Evolutionary conservation across 2,797 vertebrate species (phyloP).

Genomic region (Chrysolophus pictus): DNA sequence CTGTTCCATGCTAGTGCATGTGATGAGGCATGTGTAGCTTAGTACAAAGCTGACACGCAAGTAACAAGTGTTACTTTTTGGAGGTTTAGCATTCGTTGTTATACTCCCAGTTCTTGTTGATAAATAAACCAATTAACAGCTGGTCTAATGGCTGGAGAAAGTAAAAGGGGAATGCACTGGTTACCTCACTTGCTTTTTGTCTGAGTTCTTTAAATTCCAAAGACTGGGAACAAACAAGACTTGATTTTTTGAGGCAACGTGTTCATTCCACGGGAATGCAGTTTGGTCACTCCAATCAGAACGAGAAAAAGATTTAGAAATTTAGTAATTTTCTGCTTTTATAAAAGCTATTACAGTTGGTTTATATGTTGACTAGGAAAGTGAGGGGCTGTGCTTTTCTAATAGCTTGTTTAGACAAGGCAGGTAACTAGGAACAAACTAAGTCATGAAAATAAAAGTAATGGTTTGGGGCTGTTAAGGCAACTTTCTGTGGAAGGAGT

Average conservation of each 20-base stretch:
- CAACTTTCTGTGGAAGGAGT: neutral
- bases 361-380: neutral
- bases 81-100: neutral
- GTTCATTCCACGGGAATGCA: neutral
- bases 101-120: neutral
- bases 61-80: neutral
- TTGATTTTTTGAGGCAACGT: neutral
- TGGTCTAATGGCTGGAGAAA: neutral
- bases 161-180: neutral
- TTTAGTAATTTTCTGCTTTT: neutral
- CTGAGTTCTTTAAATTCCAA: neutral
- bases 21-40: neutral
- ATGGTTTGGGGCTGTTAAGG: neutral
- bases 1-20: conserved; percentile 23
- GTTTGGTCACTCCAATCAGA: neutral
- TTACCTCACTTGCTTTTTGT: neutral
- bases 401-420: neutral
- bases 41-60: neutral
- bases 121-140: neutral
- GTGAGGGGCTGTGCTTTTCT: neutral
- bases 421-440: neutral
- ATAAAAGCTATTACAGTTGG: neutral
- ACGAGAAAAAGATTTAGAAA: neutral
- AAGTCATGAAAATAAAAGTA: neutral
- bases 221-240: neutral